Conservation (phyloP, 2,113 vertebrate species). For the Illadopsis cleaveri region DNA sequence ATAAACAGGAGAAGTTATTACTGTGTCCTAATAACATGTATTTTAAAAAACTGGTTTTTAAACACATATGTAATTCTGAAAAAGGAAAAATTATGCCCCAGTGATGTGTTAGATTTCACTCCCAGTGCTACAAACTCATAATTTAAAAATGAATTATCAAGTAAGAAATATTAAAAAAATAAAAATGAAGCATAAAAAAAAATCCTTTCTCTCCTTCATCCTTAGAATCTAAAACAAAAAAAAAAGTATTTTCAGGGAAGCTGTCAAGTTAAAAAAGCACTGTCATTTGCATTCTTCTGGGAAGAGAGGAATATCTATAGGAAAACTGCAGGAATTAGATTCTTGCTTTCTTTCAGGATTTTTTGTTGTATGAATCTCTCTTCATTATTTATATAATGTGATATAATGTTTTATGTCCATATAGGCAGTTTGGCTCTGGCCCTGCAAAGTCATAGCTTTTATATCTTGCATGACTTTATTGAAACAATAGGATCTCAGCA, state of each 20-base stretch:
- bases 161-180: neutral
- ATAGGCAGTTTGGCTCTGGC: neutral
- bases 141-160: neutral
- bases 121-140: neutral
- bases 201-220: neutral
- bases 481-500: neutral
- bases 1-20: neutral
- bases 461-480: neutral
- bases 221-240: neutral
- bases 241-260: neutral
- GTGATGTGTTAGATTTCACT: neutral
- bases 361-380: neutral
- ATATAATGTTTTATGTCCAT: neutral
- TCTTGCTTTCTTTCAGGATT: neutral
- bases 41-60: neutral
- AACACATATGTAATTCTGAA: neutral
- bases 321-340: neutral
- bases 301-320: neutral
- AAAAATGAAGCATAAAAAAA: neutral
- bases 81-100: neutral
- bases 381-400: neutral
- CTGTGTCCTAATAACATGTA: neutral
- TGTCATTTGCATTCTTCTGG: slow-evolving; percentile 10
- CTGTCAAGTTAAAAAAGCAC: neutral
- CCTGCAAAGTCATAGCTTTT: neutral